phyloP scores from a whole-genome alignment of 2,888 invertebrate species.

The Hyposoter didymator region DNA sequence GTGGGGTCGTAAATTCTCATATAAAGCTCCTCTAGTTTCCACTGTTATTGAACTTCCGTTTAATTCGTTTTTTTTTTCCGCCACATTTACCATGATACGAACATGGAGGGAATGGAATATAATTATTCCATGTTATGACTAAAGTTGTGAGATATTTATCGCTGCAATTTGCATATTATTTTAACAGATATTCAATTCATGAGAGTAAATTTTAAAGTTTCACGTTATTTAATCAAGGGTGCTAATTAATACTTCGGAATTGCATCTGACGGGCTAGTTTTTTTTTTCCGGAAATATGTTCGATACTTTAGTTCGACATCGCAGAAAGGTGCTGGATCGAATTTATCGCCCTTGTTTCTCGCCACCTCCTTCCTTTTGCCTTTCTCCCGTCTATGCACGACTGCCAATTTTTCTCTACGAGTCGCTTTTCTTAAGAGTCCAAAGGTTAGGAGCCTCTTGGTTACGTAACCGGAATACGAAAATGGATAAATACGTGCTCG shows the following conservation, averaged over 20 bases:
- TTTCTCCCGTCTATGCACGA: constrained; percentile 2
- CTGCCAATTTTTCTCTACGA: constrained; percentile 42
- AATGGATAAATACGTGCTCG: constrained; percentile 47
- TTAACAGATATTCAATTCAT: constrained; percentile 4
- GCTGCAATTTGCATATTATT: constrained; percentile 2
- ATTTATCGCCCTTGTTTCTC: neutral
- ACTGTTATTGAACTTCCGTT: neutral
- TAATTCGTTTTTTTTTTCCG: neutral
- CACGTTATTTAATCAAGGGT: neutral
- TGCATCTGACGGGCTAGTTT: neutral
- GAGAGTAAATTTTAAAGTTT: constrained; percentile 12
- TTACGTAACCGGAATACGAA: constrained; percentile 45
- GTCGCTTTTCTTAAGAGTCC: constrained; percentile 29
- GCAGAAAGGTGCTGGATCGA: neutral
- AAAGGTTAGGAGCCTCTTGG: constrained; percentile 3
- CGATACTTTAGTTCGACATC: neutral
- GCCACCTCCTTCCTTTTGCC: neutral
- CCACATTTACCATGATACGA: neutral
- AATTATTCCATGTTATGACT: neutral
- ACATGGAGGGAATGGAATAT: neutral
- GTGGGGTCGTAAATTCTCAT: neutral
- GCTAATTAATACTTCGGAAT: neutral
- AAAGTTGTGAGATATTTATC: constrained; percentile 1
- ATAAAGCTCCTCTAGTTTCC: neutral
- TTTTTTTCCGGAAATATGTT: neutral